Percentiles rank a stretch among this genome's conserved stretches.
These are phyloP conservation scores for Pseudobourletiella spinata DNA, from an alignment of 1,140 invertebrate species.

Conservation along the genomic window DNA sequence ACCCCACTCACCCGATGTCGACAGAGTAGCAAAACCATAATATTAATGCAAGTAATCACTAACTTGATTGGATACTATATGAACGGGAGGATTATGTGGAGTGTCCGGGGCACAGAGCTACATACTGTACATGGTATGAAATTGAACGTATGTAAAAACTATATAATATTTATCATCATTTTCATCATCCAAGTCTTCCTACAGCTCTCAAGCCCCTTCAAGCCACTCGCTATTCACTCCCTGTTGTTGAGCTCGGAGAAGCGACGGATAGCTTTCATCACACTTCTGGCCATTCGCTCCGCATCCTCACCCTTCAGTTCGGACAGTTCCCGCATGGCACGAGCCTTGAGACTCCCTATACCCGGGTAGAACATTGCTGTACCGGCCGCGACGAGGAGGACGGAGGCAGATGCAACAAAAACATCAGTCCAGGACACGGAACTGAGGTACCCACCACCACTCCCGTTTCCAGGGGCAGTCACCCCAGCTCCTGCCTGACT, in stretches of 20 bases:
- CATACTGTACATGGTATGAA: no score
- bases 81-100: no score
- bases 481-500: background rate
- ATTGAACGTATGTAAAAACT: no score
- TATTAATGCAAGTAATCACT: no score
- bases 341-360: slow-evolving; percentile 3
- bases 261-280: slow-evolving; percentile 28
- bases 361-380: slow-evolving; percentile 14
- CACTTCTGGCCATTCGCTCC: slow-evolving; percentile 23
- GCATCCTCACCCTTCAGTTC: slow-evolving; percentile 29
- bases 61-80: no score
- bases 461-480: background rate
- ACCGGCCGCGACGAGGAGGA: slow-evolving; percentile 18
- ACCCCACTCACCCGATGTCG: no score
- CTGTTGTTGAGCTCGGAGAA: slow-evolving; percentile 20
- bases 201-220: no score
- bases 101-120: no score
- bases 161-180: no score
- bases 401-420: background rate
- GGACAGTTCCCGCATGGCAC: slow-evolving; percentile 26
- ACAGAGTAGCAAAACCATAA: no score
- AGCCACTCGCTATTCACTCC: background rate
- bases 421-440: background rate
- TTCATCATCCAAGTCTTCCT: no score
- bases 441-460: background rate